These are phyloP conservation scores for Psylliodes chrysocephalus DNA, from an alignment of 2,888 invertebrate genomes.

Conservation along the genomic window DNA sequence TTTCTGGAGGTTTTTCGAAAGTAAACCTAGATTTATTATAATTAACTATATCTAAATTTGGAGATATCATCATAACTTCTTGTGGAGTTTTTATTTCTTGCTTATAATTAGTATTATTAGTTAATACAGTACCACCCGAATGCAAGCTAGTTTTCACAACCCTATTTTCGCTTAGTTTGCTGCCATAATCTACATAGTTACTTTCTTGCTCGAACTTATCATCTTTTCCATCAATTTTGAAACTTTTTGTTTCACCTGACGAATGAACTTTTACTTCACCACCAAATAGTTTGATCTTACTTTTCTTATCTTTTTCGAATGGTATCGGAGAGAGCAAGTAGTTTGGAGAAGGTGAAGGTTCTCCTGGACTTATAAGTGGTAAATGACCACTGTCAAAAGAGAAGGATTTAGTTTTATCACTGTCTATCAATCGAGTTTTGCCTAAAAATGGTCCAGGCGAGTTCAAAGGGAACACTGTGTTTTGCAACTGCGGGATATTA, in stretches of 20 bases:
- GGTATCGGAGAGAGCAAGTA: constrained; percentile 56
- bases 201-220: constrained; percentile 45
- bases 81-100: constrained; percentile 52
- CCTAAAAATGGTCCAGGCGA: constrained; percentile 87
- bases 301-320: constrained; percentile 57
- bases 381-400: constrained; percentile 60
- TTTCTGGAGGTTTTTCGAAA: constrained; percentile 34
- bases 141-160: constrained; percentile 85
- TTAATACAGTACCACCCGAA: constrained; percentile 80
- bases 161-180: constrained; percentile 66
- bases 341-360: constrained; percentile 42
- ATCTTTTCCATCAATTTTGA: constrained; percentile 58
- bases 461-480: constrained; percentile 70
- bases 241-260: constrained; percentile 74
- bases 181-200: constrained; percentile 53
- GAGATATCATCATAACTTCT: constrained; percentile 58
- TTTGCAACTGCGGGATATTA: constrained; percentile 60
- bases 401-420: constrained; percentile 62
- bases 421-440: constrained; percentile 82
- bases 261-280: constrained; percentile 82
- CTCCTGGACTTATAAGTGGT: constrained; percentile 41
- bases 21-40: constrained; percentile 47
- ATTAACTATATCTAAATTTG: constrained; percentile 55
- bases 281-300: constrained; percentile 75
- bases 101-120: constrained; percentile 58